These are phyloP conservation scores for Pteria penguin DNA, from an alignment of 2,888 invertebrate genomes.

Conservation along the genomic window DNA sequence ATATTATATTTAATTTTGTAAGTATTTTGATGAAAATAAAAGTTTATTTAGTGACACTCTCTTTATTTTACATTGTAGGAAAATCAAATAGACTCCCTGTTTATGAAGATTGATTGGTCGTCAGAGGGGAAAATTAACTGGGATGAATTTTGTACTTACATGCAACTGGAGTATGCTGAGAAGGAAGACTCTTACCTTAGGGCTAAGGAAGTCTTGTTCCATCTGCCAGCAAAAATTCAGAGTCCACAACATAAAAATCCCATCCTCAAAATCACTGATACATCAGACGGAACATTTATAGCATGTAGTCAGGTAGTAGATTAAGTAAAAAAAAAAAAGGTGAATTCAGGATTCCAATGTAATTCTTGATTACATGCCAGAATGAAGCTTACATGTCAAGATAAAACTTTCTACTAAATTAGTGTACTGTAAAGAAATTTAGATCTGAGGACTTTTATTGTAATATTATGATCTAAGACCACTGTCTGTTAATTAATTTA, in stretches of 20 bases:
- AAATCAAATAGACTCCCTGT: conserved; percentile 77
- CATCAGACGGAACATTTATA: conserved; percentile 77
- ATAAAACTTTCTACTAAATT: no score
- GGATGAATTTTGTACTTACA: conserved; percentile 81
- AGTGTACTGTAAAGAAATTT: no score
- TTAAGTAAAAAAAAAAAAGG: no score
- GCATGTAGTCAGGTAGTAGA: conserved; percentile 79
- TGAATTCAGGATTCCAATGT: no score
- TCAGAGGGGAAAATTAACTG: conserved; percentile 79
- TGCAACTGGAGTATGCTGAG: conserved; percentile 80
- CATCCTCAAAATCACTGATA: conserved; percentile 76
- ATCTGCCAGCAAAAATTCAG: conserved; percentile 77
- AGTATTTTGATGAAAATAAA: no score
- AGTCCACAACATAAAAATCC: conserved; percentile 78
- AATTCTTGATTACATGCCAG: no score
- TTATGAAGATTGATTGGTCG: conserved; percentile 80
- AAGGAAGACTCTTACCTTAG: conserved; percentile 79
- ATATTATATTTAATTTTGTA: no score
- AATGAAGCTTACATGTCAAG: no score
- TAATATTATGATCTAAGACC: no score
- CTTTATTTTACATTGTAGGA: conserved; percentile 64
- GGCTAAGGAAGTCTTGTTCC: conserved; percentile 77
- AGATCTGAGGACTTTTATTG: no score
- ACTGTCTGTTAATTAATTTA: no score
- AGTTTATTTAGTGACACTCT: no score